Percentiles rank a stretch among this genome's conserved stretches.
phyloP scores from a whole-genome alignment of 2,888 invertebrate species.

The Octonoba sinensis region DNA sequence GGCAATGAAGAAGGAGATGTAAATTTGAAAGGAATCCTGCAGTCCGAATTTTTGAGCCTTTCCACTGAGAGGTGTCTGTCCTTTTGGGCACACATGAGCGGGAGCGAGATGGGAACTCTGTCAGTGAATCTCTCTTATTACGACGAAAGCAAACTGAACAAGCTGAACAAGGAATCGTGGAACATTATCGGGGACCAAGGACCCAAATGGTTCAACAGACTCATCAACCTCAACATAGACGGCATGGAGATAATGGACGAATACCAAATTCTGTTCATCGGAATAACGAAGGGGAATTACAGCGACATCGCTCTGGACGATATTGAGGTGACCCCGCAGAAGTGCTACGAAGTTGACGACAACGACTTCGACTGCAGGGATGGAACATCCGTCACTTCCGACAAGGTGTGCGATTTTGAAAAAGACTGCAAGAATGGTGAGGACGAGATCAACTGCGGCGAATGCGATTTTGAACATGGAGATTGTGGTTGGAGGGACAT shows the following conservation, averaged over 20 bases:
- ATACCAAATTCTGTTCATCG: constrained; percentile 58
- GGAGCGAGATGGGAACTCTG: constrained; percentile 58
- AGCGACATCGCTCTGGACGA: constrained; percentile 66
- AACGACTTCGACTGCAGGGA: constrained; percentile 55
- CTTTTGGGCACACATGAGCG: constrained; percentile 64
- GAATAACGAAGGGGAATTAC: constrained; percentile 56
- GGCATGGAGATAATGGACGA: constrained; percentile 38
- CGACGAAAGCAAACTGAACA: constrained; percentile 8
- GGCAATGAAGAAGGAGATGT: constrained; percentile 24
- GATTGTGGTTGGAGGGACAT: constrained; percentile 61
- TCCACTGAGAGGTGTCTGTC: constrained; percentile 58
- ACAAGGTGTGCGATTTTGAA: constrained; percentile 70
- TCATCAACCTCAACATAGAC: constrained; percentile 32
- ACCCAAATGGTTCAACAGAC: constrained; percentile 40
- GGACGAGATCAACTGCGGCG: constrained; percentile 71
- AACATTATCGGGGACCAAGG: constrained; percentile 43
- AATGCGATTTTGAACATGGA: constrained; percentile 64
- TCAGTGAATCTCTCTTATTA: constrained; percentile 43
- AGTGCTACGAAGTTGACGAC: constrained; percentile 47
- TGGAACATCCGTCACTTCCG: constrained; percentile 27
- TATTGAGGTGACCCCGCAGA: constrained; percentile 45
- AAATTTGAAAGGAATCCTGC: constrained; percentile 53
- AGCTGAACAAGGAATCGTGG: constrained; percentile 3
- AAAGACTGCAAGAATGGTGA: constrained; percentile 71
- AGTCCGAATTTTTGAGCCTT: constrained; percentile 59